Conservation (phyloP, 2,113 vertebrate species). For the Microcebus tavaratra region DNA sequence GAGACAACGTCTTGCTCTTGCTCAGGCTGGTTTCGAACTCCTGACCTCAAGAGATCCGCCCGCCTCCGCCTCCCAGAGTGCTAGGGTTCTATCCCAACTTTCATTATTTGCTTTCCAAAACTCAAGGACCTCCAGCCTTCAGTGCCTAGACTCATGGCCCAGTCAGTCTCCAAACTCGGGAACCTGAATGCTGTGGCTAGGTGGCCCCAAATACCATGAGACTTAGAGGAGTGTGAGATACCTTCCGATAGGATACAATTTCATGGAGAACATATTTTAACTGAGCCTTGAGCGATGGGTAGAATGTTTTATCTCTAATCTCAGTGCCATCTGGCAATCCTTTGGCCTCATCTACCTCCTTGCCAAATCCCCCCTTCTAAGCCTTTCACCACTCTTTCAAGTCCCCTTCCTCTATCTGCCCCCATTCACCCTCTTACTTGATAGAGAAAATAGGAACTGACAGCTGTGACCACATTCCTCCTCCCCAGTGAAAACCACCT, state of each 20-base stretch:
- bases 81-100: not conserved
- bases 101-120: slow-evolving; percentile 3
- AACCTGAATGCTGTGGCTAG: fast-evolving
- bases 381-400: not conserved
- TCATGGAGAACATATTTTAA: not conserved
- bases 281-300: not conserved
- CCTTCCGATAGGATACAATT: not conserved
- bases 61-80: no score
- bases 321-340: not conserved
- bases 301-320: not conserved
- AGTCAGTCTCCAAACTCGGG: not conserved
- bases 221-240: not conserved
- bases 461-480: not conserved
- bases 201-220: not conserved
- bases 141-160: not conserved
- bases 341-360: not conserved
- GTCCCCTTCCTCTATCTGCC: not conserved
- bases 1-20: no score
- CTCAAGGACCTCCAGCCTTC: not conserved
- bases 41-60: no score
- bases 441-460: not conserved
- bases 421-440: not conserved
- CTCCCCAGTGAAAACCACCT: not conserved
- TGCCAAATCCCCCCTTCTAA: not conserved
- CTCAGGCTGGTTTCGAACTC: no score